Evolutionary conservation across 2,797 vertebrate genomes (phyloP), one percentile per base, ranked within the genome.

Genomic region (Apogon talboti): DNA sequence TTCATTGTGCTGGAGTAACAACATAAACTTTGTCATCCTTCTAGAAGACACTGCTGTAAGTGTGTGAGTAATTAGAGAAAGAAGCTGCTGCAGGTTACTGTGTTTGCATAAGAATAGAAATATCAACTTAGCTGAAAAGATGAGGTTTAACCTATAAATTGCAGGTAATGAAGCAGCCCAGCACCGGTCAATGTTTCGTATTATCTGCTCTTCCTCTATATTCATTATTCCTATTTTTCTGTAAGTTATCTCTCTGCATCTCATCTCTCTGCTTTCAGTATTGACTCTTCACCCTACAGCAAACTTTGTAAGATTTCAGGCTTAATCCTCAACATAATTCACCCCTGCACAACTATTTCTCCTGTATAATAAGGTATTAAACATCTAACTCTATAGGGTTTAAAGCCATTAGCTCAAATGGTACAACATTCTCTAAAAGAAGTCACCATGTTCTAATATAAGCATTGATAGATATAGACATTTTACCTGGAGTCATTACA

Each of bases 301-400:
- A 60, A 66, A 74, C 19, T 56, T 48, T 47, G 19, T 1, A 13
- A 71, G 67, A 71, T 69, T 82, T 53, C 72, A 72, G 78, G 63
- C 61, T 63, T 76, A 63, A 65, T 59, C 51, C 76, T 33, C 66
- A 68, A 76, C 78, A 71, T 75, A 78, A 80, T 63, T 84, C 52
- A 63, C 49, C 41, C 48, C 60, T 58, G 42, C 48, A 28, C 54
- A 24, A 55, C 16, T 68, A 69, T 76, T 69, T 57, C 40, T 53
- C 16, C 59, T 66, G 42, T 76, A 77, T 35, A 35, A 73, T 79
- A 58, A 67, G 37, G 67, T 72, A 82, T 74, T 76, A 76, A 59
- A 58, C 59, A 62, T 67, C 75, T 82, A 79, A 66, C 59, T 53
- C 44, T 66, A 52, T 50, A 30, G 67, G 43, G 35, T 70, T 58